Percentiles rank a stretch among this genome's conserved stretches.
Evolutionary conservation across 2,113 vertebrate species (phyloP).

Genomic region (Morone saxatilis): DNA sequence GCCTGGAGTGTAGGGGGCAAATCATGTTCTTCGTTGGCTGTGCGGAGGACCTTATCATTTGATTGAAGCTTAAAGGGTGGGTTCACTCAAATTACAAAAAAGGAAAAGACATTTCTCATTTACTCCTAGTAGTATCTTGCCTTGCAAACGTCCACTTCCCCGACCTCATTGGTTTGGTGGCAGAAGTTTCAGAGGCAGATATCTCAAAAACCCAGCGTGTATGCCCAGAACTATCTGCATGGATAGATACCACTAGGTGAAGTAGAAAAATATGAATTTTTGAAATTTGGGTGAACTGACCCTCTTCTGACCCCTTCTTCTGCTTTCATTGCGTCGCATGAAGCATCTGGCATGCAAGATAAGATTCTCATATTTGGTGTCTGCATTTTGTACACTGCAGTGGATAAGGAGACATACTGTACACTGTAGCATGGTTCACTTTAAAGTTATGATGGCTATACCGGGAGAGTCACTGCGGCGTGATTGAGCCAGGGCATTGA

Average conservation of each 20-base stretch:
- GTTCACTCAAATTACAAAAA: conserved; percentile 25
- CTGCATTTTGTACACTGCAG: conserved; percentile 16
- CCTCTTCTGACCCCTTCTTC: conserved; percentile 2
- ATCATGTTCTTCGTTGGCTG: conserved; percentile 49
- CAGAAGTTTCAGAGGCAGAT: neutral
- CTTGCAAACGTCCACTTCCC: neutral
- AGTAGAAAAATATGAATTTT: conserved; percentile 8
- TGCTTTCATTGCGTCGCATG: conserved; percentile 9
- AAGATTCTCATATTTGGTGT: conserved; percentile 1
- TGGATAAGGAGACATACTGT: conserved; percentile 25
- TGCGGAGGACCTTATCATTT: conserved; percentile 2
- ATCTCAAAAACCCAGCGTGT: neutral
- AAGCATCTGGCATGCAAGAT: conserved; percentile 42
- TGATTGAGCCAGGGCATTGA: conserved; percentile 59
- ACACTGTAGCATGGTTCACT: conserved; percentile 11
- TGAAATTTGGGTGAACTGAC: conserved; percentile 46
- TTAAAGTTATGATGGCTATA: conserved; percentile 5
- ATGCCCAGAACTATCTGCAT: conserved; percentile 2
- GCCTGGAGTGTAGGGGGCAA: conserved; percentile 24
- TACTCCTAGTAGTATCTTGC: neutral
- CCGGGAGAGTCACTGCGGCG: conserved; percentile 36
- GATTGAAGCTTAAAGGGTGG: conserved; percentile 14
- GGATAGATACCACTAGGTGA: neutral
- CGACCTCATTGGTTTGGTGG: neutral
- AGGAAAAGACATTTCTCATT: neutral